Base-by-base conservation (phyloP, 2,797 vertebrate genomes). In the Anguilla megastoma region DNA sequence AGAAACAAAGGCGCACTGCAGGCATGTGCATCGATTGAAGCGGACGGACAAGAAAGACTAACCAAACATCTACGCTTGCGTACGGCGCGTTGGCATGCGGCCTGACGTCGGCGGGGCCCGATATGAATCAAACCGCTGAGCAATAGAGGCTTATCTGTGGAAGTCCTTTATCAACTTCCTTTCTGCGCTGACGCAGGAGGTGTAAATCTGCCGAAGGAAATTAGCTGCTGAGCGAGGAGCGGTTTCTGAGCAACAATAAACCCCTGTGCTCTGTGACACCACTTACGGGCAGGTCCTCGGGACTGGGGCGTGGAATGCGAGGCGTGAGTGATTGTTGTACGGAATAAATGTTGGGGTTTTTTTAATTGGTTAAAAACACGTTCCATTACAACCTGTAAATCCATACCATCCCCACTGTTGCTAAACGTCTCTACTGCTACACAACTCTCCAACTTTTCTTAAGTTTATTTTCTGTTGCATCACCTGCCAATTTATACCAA, bases 111-210 rank as follows among this genome's bases (percentile, higher is more conserved):
- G 90, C 85, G 33, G 12, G 3, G 80, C 24, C 84, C 54, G 93
- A 94, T 95, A 94, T 10, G 48, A 76, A 94, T 95, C 93, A 89
- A 58, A 80, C 89, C 14, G 36, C 86, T 58, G 60, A 88, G 92
- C 91, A 94, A 94, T 94, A 87, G 86, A 88, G 89, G 84, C 92
- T 93, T 93, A 93, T 94, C 92, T 84, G 91, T 94, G 93, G 91
- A 71, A 85, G 93, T 85, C 89, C 90, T 89, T 91, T 88, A 91
- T 91, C 85, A 52, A 88, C 90, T 92, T 94, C 93, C 93, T 93
- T 90, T 76, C 69, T 54, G 50, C 33, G 86, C 66, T 88, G 90
- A 90, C 90, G 84, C 85, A 89, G 89, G 90, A 18, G 69, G 30
- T 88, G 85, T 88, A 85, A 41, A 82, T 82, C 86, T 86, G 56